Base-by-base conservation (phyloP, 2,113 vertebrate species). In the Chauna torquata region DNA sequence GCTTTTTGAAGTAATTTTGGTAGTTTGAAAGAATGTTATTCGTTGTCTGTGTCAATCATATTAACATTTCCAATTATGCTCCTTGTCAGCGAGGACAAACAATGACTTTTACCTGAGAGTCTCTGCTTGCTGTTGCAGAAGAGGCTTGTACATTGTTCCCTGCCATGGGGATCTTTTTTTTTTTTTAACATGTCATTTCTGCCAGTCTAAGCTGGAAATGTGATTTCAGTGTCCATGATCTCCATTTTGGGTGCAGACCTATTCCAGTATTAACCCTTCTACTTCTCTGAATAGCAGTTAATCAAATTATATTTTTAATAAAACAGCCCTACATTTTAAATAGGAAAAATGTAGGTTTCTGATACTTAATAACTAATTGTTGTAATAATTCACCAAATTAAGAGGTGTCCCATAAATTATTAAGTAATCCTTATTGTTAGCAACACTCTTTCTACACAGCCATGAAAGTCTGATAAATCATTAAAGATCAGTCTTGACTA, bases 211-310 rank as follows among this genome's bases (percentile, higher is more conserved):
- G 8, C 18, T 85, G 54, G 38, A 17, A 83, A 38, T 6, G 42
- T 54, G 13, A 32, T 76, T 82, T 61, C 0, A 0, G 6, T 74
- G 36, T 76, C 4, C 1, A 0, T 70, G 16, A 57, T 23, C 40
- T 88, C 54, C 27, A 23, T 75, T 80, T 77, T 30, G 18, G 38
- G 12, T 55, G 16, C 8, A 79, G 16, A 74, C 4, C 13, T 36
- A 25, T 42, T 27, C 23, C 11, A n/a, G 57, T 77, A 28, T 40
- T 80, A 82, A 40, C 9, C 2, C 18, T 70, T 79, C 27, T 79
- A 44, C 30, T 72, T 79, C 23, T 92, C 47, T 82, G 62, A 89
- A 55, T 12, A 69, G 44, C 8, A 0, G 1, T 16, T 71, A 50
- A n/a, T 71, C 15, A 34, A 34, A 19, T 49, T 34, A n/a, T 40